These are phyloP conservation scores for Tineola bisselliella DNA, from an alignment of 2,888 invertebrate genomes.

Conservation along the genomic window DNA sequence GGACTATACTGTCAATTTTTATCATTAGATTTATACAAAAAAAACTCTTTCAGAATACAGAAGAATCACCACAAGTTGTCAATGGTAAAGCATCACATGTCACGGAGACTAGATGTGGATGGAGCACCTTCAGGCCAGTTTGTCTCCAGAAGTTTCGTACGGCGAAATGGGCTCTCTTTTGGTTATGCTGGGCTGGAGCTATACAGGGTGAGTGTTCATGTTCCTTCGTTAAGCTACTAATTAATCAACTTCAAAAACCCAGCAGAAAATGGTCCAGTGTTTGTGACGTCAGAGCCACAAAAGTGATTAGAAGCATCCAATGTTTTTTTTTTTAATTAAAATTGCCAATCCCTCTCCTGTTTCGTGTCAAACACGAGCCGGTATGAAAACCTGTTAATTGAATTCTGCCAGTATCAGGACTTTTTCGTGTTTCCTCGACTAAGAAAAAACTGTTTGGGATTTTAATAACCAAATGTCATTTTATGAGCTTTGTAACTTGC, in stretches of 20 bases:
- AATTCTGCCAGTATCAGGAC: background rate
- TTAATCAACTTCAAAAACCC: background rate
- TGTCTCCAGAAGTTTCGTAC: conserved; percentile 76
- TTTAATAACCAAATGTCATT: no score
- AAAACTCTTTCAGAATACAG: background rate
- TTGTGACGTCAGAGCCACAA: background rate
- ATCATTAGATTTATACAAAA: no score
- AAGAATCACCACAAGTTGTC: background rate
- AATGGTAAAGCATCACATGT: background rate
- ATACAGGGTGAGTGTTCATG: conserved; percentile 71
- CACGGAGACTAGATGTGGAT: conserved; percentile 64
- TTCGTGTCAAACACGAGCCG: background rate
- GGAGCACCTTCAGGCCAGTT: conserved; percentile 71
- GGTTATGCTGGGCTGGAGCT: conserved; percentile 82
- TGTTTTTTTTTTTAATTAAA: background rate
- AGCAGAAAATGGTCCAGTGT: background rate
- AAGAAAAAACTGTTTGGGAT: no score
- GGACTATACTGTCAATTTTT: no score
- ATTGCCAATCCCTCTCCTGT: background rate
- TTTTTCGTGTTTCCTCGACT: background rate
- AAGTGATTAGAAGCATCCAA: background rate
- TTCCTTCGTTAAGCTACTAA: background rate
- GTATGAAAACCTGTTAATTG: background rate
- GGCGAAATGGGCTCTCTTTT: conserved; percentile 82
- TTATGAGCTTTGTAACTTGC: no score